Base-by-base conservation (phyloP, 2,797 vertebrate species). In the Gadopsis marmoratus region DNA sequence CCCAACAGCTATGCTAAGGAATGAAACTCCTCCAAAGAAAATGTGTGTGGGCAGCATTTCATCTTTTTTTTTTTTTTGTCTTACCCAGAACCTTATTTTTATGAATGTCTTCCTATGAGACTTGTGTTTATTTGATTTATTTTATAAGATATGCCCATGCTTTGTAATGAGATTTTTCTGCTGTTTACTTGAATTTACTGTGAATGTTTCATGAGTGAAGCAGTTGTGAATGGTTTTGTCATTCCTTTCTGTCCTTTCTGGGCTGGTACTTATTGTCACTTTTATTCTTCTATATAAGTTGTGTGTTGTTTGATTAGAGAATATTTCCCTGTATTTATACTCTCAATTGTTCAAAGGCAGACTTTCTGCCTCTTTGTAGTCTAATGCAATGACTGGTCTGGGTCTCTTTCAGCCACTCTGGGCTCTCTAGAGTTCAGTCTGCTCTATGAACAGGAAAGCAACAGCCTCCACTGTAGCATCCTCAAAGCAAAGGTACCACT, bases 381-480 rank as follows among this genome's bases (percentile, higher is more conserved):
- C 68, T 81, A 64, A 62, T 79, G 58, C 74, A 74, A 89, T 74
- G 70, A 76, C 72, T 88, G 58, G 0, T 84, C 51, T 85, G 77
- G 73, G 51, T 93, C 81, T 93, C 51, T 88, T 95, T 90, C 91
- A 99, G 98, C 98, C 67, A 98, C 98, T 0, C 94, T 99, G 89
- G 98, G 98, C 37, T 95, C 97, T 2, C 93, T 99, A 81, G 98
- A 99, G 86, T 99, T 99, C 95, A 96, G 96, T 85, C 96, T 99
- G 76, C 95, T 96, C 62, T 98, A 97, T 0, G 96, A 98, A 85
- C 97, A 97, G 93, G 97, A 97, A 41, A 98, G 96, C 92, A 99
- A 94, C 95, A 97, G 96, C 82, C 94, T 99, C 86, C 96, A 98
- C 73, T 99, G 98, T 91, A 95, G 94, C 90, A 97, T 99, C 89